Conservation (phyloP, 1,140 invertebrate genomes). For the Oncopodura yosiiana region DNA sequence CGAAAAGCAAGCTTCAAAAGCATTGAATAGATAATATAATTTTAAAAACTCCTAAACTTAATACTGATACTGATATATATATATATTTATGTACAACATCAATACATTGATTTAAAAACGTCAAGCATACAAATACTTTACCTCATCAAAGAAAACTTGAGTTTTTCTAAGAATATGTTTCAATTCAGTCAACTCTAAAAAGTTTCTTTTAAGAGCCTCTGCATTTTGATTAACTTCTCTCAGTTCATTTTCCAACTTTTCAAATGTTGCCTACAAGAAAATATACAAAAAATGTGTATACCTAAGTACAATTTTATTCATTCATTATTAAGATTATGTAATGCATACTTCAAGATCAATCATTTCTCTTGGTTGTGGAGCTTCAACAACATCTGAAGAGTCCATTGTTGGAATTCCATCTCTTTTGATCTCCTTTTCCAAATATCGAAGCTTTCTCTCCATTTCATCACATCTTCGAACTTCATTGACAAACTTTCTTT, state of each 20-base stretch:
- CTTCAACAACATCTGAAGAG: constrained; percentile 94
- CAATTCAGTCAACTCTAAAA: constrained; percentile 87
- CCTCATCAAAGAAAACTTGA: constrained; percentile 96
- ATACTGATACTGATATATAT: too few species aligned
- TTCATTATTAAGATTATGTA: background rate
- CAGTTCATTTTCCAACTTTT: constrained; percentile 88
- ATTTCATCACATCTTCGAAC: constrained; percentile 90
- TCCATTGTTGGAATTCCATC: constrained; percentile 95
- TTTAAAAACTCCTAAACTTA: too few species aligned
- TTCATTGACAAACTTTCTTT: constrained; percentile 92
- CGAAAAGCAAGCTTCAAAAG: too few species aligned
- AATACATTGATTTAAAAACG: too few species aligned
- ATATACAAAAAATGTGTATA: background rate
- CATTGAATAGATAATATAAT: too few species aligned
- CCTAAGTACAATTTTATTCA: too few species aligned
- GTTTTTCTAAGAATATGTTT: constrained; percentile 94
- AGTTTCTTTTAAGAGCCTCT: constrained; percentile 91
- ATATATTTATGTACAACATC: too few species aligned
- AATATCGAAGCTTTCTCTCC: constrained; percentile 86
- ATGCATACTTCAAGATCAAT: constrained; percentile 84
- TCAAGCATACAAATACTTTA: constrained; percentile 42
- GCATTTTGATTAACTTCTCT: constrained; percentile 97
- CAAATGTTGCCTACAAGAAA: constrained; percentile 75
- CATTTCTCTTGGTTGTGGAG: constrained; percentile 96
- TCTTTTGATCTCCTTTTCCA: constrained; percentile 97